phyloP scores from a whole-genome alignment of 2,113 vertebrate species.

The Isurus oxyrinchus region DNA sequence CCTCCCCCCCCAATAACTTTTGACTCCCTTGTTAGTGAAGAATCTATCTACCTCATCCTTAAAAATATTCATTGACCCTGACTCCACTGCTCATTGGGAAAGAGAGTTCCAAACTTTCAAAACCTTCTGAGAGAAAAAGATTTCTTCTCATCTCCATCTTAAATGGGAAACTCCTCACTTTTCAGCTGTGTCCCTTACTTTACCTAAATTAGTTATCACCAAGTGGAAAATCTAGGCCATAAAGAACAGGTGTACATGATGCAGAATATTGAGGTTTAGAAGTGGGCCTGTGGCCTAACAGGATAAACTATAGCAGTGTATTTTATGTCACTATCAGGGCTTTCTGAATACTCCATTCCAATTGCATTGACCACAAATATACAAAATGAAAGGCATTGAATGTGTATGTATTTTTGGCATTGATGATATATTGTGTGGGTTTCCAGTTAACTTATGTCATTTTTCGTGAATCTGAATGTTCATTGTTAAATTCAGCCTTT shows the following conservation, averaged over 20 bases:
- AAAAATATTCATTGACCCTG: no score
- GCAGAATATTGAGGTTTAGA: neutral
- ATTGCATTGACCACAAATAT: neutral
- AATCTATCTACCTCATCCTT: no score
- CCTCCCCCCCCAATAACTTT: no score
- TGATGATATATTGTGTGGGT: no score
- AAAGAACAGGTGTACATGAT: neutral
- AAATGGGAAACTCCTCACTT: no score
- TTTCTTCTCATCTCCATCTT: neutral
- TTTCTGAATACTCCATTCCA: no score
- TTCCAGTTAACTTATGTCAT: no score
- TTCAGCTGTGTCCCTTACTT: no score
- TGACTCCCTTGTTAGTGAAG: no score
- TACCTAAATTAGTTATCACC: neutral
- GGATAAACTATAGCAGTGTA: neutral
- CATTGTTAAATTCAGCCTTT: neutral
- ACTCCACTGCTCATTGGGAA: no score
- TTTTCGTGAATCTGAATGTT: neutral
- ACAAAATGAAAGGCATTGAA: neutral
- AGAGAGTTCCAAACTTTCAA: no score
- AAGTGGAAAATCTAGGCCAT: neutral
- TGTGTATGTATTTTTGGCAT: neutral
- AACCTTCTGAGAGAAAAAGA: neutral
- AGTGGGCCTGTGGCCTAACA: neutral
- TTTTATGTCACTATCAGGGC: neutral